Base-by-base conservation (phyloP, 1,140 invertebrate genomes). In the Drosophila funebris region DNA sequence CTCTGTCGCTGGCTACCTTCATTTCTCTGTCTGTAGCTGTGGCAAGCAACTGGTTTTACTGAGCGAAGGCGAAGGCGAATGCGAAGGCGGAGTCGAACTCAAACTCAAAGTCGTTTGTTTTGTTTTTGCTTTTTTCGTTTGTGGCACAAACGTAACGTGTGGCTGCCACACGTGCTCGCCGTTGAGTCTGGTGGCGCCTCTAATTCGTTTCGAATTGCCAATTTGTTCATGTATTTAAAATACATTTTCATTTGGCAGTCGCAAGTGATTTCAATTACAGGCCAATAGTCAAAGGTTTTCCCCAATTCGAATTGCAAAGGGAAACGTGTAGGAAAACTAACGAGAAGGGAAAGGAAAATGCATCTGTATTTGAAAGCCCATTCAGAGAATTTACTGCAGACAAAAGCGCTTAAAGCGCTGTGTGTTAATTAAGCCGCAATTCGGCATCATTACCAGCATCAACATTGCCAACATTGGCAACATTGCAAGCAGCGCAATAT, bases 361-460 rank as follows among this genome's bases (percentile, higher is more conserved):
- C 29, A 14, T 33, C 24, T 57, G 64, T 37, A 56, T 61, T 62
- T 62, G 75, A 83, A 56, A 75, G 64, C 41, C 31, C 70, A 52
- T 50, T 53, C 44, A 53, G 11, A 18, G 70, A 16, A 14, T 11
- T 13, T 54, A 39, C 16, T 53, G 39, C 83, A 88, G 72, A 88
- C 77, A 88, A 70, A 73, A 57, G 83, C 83, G 77, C 78, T 83
- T 88, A 83, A 83, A 72, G 61, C 72, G 69, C 79, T 79, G 68
- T 88, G 78, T 83, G 85, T 90, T 85, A 85, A 85, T 90, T 90
- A 90, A 90, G 80, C 80, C 70, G 72, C 80, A 85, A 83, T 81
- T 81, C 80, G 72, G 72, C 73, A 78, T 81, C 85, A 89, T 85
- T 90, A 89, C 67, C 85, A 85, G 77, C 85, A 89, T 72, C 85